These are phyloP conservation scores for Gracilinanus agilis DNA, from an alignment of 2,113 vertebrate genomes.

Conservation along the genomic window DNA sequence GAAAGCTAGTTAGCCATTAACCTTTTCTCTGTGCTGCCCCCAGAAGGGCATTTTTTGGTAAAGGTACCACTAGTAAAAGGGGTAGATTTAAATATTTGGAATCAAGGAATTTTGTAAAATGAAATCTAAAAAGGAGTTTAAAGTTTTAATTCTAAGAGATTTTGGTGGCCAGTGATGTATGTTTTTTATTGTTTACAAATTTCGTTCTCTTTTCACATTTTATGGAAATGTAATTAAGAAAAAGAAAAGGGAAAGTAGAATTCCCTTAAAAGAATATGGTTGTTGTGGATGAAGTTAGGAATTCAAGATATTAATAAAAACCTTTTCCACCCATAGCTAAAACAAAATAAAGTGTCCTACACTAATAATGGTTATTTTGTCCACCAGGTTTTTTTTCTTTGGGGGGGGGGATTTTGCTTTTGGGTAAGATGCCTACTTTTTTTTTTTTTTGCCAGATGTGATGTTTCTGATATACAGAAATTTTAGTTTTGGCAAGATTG, in stretches of 20 bases:
- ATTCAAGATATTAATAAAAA: slow-evolving; percentile 25
- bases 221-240: slow-evolving; percentile 52
- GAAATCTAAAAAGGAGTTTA: slow-evolving; percentile 60
- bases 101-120: slow-evolving; percentile 44
- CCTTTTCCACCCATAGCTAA: slow-evolving; percentile 9
- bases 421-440: slow-evolving; percentile 6
- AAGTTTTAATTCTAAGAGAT: slow-evolving; percentile 40
- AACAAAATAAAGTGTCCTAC: slow-evolving; percentile 20
- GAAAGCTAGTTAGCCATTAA: slow-evolving; percentile 40
- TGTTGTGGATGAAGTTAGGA: slow-evolving; percentile 31
- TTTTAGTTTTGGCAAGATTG: slow-evolving; percentile 34
- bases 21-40: slow-evolving; percentile 54
- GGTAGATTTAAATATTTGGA: slow-evolving; percentile 43
- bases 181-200: slow-evolving; percentile 21
- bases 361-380: slow-evolving; percentile 43
- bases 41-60: slow-evolving; percentile 61
- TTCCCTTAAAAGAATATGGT: neutral
- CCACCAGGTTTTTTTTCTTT: slow-evolving; percentile 14
- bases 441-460: slow-evolving; percentile 21
- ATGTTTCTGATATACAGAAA: slow-evolving; percentile 8
- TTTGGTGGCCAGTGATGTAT: slow-evolving; percentile 51
- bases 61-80: slow-evolving; percentile 12
- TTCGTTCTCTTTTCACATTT: slow-evolving; percentile 44
- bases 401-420: neutral
- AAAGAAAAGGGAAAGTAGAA: slow-evolving; percentile 17